These are phyloP conservation scores for Pipistrellus pygmaeus DNA, from an alignment of 2,797 vertebrate species.

Conservation along the genomic window DNA sequence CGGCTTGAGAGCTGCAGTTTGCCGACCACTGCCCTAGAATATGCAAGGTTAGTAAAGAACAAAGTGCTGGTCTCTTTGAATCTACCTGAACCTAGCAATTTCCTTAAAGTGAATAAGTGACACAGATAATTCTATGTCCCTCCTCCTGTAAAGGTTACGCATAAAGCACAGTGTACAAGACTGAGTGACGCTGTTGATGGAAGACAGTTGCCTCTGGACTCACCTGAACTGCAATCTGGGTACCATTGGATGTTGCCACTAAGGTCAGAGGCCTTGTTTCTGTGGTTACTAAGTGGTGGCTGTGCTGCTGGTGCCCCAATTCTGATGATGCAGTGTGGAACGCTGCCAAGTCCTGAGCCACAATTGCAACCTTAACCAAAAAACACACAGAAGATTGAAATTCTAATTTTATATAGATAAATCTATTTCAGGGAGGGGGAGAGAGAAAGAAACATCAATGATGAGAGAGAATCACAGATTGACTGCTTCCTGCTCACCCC, in stretches of 20 bases:
- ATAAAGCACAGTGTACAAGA: background rate
- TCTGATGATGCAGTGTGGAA: constrained; percentile 95
- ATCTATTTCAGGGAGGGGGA: no score
- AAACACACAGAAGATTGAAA: constrained; percentile 20
- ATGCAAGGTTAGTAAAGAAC: background rate
- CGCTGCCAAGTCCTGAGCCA: constrained; percentile 96
- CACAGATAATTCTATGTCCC: background rate
- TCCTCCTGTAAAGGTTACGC: background rate
- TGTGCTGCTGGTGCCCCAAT: constrained; percentile 93
- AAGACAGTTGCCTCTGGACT: constrained; percentile 48
- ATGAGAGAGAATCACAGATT: no score
- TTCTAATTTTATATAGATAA: background rate
- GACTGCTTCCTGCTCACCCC: no score
- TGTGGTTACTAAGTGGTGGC: constrained; percentile 91
- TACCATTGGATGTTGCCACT: constrained; percentile 99
- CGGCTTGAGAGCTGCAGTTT: no score
- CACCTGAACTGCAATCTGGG: constrained; percentile 99
- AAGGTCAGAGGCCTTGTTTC: constrained; percentile 95
- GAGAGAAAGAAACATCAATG: no score
- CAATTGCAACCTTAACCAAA: constrained; percentile 95
- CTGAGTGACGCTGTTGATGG: background rate
- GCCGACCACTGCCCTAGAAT: background rate
- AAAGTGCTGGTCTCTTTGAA: background rate
- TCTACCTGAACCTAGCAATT: background rate
- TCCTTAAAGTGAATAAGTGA: background rate